Evolutionary conservation across 2,797 vertebrate genomes (phyloP).

Genomic region (Sebastes matsubarae): DNA sequence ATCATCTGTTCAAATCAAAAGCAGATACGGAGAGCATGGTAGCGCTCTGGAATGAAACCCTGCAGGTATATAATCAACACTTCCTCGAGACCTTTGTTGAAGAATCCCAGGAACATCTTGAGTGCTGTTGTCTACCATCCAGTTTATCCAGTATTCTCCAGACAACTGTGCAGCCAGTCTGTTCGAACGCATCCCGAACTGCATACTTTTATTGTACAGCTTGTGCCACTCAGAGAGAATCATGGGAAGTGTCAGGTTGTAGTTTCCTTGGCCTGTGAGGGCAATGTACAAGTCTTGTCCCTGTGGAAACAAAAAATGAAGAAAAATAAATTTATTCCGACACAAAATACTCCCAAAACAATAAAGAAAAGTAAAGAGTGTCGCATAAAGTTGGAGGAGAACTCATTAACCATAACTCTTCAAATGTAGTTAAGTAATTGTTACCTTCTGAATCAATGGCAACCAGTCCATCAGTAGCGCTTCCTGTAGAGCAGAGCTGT

Average conservation of each 20-base stretch:
- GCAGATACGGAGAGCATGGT: neutral
- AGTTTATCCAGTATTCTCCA: conserved; percentile 57
- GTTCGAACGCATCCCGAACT: conserved; percentile 26
- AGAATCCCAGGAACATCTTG: conserved; percentile 46
- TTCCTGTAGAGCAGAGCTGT: conserved; percentile 40
- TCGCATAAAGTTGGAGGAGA: neutral
- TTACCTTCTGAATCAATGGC: conserved; percentile 69
- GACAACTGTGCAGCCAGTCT: conserved; percentile 24
- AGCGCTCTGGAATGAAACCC: neutral
- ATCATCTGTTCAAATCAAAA: neutral
- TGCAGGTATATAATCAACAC: neutral
- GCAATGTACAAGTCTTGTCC: conserved; percentile 6
- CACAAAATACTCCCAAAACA: neutral
- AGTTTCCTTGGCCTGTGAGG: conserved; percentile 8
- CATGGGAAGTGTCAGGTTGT: conserved; percentile 71
- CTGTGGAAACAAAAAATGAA: conserved; percentile 38
- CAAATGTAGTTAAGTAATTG: neutral
- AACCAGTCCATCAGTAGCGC: conserved; percentile 46
- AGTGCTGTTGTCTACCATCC: conserved; percentile 52
- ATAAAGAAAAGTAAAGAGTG: neutral
- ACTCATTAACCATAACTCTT: neutral
- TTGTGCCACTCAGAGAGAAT: conserved; percentile 80
- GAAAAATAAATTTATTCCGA: neutral
- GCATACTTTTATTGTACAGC: conserved; percentile 36
- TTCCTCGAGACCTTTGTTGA: conserved; percentile 71